Percentiles rank a stretch among this genome's conserved stretches.
phyloP scores from a whole-genome alignment of 2,888 invertebrate genomes.

The Dichetophora obliterata region DNA sequence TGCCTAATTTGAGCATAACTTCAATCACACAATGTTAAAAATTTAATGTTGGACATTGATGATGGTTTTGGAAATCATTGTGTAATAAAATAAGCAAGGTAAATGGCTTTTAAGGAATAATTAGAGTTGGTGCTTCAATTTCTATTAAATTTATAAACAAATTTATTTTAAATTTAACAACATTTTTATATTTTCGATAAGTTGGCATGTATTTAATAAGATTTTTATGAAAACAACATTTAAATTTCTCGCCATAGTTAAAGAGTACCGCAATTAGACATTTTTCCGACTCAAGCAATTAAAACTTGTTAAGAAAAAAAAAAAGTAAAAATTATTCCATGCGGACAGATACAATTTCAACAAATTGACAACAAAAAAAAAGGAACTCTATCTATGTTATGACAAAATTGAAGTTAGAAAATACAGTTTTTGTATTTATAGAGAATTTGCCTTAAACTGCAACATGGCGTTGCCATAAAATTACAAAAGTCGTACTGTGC shows the following conservation, averaged over 20 bases:
- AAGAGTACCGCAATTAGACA: no score
- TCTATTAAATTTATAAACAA: no score
- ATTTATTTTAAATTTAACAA: no score
- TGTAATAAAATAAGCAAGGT: no score
- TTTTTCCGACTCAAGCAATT: no score
- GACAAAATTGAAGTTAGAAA: neutral
- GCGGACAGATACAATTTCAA: neutral
- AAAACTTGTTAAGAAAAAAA: neutral
- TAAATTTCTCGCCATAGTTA: neutral
- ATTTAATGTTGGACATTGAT: neutral
- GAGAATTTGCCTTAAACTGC: conserved; percentile 24
- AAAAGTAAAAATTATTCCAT: conserved; percentile 13
- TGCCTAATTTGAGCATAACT: no score
- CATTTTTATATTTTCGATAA: no score
- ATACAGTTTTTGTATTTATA: neutral
- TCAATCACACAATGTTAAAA: neutral
- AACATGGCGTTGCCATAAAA: conserved; percentile 34
- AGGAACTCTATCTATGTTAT: no score
- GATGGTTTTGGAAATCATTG: neutral
- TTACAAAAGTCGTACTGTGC: conserved; percentile 21
- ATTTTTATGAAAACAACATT: neutral
- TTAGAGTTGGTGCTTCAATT: no score
- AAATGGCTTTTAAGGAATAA: no score
- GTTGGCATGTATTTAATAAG: neutral
- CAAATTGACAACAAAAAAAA: conserved; percentile 2